Evolutionary conservation across 2,888 invertebrate genomes (phyloP).

Genomic region (Ecliptopera silaceata): DNA sequence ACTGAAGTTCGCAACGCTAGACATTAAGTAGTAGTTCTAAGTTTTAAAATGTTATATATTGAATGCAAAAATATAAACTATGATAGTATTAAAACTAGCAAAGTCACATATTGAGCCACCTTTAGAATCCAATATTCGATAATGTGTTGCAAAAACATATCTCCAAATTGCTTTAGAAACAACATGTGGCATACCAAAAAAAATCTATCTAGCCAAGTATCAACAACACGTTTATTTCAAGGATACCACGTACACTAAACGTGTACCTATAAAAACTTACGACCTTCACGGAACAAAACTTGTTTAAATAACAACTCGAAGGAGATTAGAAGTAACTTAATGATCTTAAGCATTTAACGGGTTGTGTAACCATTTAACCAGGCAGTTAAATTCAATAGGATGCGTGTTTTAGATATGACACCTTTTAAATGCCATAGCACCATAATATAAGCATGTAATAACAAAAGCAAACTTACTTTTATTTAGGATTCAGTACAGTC

Average conservation of each 20-base stretch:
- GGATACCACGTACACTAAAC: constrained; percentile 37
- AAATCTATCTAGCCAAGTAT: constrained; percentile 33
- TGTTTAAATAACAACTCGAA: constrained; percentile 46
- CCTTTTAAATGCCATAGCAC: too few species aligned
- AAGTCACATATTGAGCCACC: not conserved
- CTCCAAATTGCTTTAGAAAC: constrained; percentile 24
- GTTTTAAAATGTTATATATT: not conserved
- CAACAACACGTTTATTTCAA: constrained; percentile 38
- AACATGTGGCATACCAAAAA: constrained; percentile 30
- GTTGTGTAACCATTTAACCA: constrained; percentile 29
- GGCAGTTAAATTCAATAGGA: constrained; percentile 17
- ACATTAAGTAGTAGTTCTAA: constrained; percentile 38
- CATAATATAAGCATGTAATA: too few species aligned
- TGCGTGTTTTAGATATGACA: constrained; percentile 9
- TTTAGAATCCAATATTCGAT: constrained; percentile 17
- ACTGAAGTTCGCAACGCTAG: not conserved
- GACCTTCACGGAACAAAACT: constrained; percentile 50
- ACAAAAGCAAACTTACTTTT: too few species aligned
- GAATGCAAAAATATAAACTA: not conserved
- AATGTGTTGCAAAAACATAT: constrained; percentile 12
- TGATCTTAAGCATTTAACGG: constrained; percentile 29
- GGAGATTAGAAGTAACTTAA: constrained; percentile 37
- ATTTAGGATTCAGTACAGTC: too few species aligned
- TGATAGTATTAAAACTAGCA: not conserved
- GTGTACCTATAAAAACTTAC: constrained; percentile 35